These are phyloP conservation scores for Chaetorhynchus papuensis DNA, from an alignment of 2,113 vertebrate genomes.

Conservation along the genomic window DNA sequence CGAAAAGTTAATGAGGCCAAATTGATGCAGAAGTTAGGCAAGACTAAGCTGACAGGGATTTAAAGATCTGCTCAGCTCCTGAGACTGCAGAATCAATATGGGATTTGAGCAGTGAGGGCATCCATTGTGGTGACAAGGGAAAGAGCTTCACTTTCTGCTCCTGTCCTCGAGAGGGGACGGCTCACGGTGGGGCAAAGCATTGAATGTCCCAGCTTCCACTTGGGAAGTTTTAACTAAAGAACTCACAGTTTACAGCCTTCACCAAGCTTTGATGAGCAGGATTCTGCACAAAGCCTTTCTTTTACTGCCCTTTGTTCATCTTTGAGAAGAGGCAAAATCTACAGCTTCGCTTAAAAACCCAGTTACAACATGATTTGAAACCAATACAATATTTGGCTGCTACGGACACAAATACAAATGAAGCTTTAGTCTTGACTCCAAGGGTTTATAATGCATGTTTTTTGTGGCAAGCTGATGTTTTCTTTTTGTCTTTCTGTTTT, in stretches of 20 bases:
- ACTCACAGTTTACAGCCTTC: not conserved
- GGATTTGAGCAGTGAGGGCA: not conserved
- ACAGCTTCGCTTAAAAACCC: not conserved
- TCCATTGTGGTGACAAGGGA: not conserved
- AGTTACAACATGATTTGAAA: not conserved
- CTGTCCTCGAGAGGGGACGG: not conserved
- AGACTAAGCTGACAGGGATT: not conserved
- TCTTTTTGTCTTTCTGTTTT: not conserved
- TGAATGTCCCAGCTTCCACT: not conserved
- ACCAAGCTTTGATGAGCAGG: not conserved
- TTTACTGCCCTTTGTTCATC: not conserved
- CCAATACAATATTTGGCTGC: not conserved
- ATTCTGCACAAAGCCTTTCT: not conserved
- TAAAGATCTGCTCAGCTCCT: not conserved
- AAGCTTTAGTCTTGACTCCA: not conserved
- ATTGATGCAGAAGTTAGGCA: not conserved
- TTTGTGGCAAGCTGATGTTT: not conserved
- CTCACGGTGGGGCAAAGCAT: not conserved
- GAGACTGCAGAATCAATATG: not conserved
- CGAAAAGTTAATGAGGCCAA: conserved; percentile 20
- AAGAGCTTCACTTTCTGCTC: not conserved
- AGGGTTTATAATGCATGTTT: not conserved
- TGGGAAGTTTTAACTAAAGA: not conserved
- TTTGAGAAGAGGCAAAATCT: not conserved
- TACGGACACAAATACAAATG: not conserved